Percentiles rank a stretch among this genome's conserved stretches.
phyloP scores from a whole-genome alignment of 2,888 invertebrate species.

The Osedax frankpressi region DNA sequence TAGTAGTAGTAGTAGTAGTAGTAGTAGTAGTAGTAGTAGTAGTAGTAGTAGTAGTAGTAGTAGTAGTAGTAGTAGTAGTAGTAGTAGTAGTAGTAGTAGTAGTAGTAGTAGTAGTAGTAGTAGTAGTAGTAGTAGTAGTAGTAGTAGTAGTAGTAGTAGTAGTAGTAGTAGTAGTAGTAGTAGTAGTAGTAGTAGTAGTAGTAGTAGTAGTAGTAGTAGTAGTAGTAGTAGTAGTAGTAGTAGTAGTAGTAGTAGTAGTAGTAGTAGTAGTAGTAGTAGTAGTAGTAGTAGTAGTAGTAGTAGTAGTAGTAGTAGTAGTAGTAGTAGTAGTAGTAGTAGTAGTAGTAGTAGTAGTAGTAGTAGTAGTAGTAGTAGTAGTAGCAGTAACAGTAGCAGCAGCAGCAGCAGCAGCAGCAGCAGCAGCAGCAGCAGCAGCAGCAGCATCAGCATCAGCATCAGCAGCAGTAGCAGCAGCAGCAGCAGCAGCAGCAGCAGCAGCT shows the following conservation, averaged over 20 bases:
- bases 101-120: conserved; percentile 16
- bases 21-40: neutral
- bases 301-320: conserved; percentile 8
- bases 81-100: neutral
- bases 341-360: conserved; percentile 7
- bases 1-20: too few relatives aligned
- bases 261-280: conserved; percentile 11
- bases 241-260: neutral
- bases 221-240: conserved; percentile 5
- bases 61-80: neutral
- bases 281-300: conserved; percentile 11
- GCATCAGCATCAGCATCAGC: too few relatives aligned
- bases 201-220: conserved; percentile 20
- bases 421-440: neutral
- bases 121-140: conserved; percentile 19
- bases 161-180: conserved; percentile 20
- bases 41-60: neutral
- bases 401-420: conserved; percentile 10
- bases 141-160: conserved; percentile 19
- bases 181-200: conserved; percentile 20
- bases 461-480: too few relatives aligned
- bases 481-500: too few relatives aligned
- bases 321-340: neutral
- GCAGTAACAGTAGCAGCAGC: conserved; percentile 8
- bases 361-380: conserved; percentile 10